Percentiles rank a stretch among this genome's conserved stretches.
phyloP scores from a whole-genome alignment of 2,888 invertebrate species.

The Parnassius smintheus region DNA sequence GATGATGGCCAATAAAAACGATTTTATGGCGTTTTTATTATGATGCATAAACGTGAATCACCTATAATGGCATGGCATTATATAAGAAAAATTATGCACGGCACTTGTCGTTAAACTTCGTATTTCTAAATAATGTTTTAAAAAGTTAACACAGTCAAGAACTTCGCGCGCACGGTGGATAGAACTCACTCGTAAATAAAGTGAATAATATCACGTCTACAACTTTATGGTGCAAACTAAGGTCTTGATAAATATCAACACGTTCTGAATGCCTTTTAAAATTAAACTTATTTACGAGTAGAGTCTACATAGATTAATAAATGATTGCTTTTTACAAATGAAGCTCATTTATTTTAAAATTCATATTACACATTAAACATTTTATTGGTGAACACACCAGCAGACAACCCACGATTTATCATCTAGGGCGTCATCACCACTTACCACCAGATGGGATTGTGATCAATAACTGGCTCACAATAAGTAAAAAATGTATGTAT shows the following conservation, averaged over 20 bases:
- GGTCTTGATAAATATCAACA: constrained; percentile 24
- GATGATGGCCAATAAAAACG: constrained; percentile 75
- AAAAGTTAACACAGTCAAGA: constrained; percentile 15
- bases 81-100: constrained; percentile 52
- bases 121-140: constrained; percentile 21
- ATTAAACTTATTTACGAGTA: constrained; percentile 19
- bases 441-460: too few relatives aligned
- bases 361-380: too few relatives aligned
- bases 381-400: too few relatives aligned
- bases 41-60: constrained; percentile 78
- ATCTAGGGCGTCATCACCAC: too few relatives aligned
- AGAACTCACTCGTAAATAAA: constrained; percentile 17
- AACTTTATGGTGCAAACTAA: constrained; percentile 27
- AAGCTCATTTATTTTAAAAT: too few relatives aligned
- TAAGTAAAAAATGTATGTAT: too few relatives aligned
- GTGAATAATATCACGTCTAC: constrained; percentile 23
- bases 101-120: constrained; percentile 43
- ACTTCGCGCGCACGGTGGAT: constrained; percentile 4
- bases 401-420: too few relatives aligned
- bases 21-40: constrained; percentile 78
- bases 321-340: too few relatives aligned
- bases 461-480: too few relatives aligned
- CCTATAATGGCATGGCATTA: constrained; percentile 57
- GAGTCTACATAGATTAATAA: too few relatives aligned
- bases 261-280: constrained; percentile 11